phyloP scores from a whole-genome alignment of 2,113 vertebrate species.

The Pseudorectes ferrugineus region DNA sequence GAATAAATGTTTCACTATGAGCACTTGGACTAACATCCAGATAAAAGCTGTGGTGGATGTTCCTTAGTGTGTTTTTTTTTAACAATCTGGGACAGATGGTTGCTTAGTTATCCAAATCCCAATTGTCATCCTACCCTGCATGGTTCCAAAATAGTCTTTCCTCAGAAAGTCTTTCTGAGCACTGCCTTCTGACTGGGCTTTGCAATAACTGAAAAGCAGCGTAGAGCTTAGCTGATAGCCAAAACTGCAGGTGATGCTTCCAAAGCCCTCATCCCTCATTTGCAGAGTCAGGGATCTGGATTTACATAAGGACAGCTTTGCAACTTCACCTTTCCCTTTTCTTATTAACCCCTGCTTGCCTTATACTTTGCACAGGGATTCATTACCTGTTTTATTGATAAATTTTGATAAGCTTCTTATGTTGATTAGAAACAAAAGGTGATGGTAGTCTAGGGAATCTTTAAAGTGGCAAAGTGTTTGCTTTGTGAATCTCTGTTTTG shows the following conservation, averaged over 20 bases:
- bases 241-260: not conserved
- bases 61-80: not conserved
- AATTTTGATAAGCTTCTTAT: not conserved
- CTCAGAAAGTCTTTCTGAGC: not conserved
- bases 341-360: constrained; percentile 20
- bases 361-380: not conserved
- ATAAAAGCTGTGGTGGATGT: not conserved
- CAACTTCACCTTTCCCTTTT: constrained; percentile 11
- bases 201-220: not conserved
- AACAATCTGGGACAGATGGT: not conserved
- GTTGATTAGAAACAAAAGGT: not conserved
- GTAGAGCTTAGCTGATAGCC: not conserved
- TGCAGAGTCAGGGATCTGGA: not conserved
- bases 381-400: not conserved
- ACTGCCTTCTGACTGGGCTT: not conserved
- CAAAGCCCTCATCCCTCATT: not conserved
- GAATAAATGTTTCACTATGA: not conserved
- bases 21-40: not conserved
- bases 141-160: not conserved
- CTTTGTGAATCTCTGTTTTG: not conserved
- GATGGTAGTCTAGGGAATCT: not conserved
- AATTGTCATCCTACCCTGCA: not conserved
- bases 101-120: not conserved
- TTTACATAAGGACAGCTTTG: not conserved
- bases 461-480: not conserved